Evolutionary conservation across 2,797 vertebrate species (phyloP).

Genomic region (Enteromius unitaeniatus): DNA sequence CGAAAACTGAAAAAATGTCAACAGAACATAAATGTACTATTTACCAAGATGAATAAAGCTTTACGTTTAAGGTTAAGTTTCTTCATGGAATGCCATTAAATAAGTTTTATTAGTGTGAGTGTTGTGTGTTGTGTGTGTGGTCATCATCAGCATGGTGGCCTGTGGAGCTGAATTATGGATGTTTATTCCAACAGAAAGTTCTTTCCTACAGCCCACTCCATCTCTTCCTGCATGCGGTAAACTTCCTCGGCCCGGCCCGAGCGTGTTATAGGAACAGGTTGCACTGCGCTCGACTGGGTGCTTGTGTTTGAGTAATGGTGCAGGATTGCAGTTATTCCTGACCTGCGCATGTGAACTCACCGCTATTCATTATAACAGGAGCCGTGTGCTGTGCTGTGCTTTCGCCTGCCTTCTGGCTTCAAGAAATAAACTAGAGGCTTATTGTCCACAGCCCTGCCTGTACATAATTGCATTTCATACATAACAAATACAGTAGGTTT

Average conservation of each 20-base stretch:
- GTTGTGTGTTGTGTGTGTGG: background rate
- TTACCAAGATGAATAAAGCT: no score
- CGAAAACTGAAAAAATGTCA: no score
- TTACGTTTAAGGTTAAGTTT: no score
- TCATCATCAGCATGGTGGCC: background rate
- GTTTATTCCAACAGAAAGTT: constrained; percentile 18
- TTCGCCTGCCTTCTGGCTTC: background rate
- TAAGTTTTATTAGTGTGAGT: background rate
- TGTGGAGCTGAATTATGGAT: constrained; percentile 18
- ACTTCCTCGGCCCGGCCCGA: background rate
- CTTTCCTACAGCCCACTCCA: constrained; percentile 6
- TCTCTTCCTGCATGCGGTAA: background rate
- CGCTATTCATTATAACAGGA: background rate
- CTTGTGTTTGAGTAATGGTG: constrained; percentile 2
- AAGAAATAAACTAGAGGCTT: constrained; percentile 3
- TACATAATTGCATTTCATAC: background rate
- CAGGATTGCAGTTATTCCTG: background rate
- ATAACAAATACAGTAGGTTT: background rate
- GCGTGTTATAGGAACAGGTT: constrained; percentile 2
- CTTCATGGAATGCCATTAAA: background rate
- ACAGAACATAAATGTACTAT: no score
- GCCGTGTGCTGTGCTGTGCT: background rate
- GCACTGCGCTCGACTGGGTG: background rate
- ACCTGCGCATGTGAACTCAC: constrained; percentile 1
- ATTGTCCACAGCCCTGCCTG: background rate